Percentiles rank a stretch among this genome's conserved stretches.
Evolutionary conservation across 2,888 invertebrate genomes (phyloP).

Genomic region (Synergus japonicus): DNA sequence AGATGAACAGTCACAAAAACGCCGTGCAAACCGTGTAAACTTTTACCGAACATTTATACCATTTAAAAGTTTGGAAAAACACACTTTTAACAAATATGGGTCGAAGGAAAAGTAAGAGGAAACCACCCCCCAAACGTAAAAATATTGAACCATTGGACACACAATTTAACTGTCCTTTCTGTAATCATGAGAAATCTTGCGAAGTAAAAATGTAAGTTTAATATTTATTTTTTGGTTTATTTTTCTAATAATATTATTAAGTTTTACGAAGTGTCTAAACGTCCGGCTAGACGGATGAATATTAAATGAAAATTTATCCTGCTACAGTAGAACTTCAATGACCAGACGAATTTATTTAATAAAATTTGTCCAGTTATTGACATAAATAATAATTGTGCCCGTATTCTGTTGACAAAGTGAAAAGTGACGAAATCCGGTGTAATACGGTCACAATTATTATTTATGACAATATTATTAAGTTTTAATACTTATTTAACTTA

Average conservation of each 20-base stretch:
- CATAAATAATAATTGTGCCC: too few relatives aligned
- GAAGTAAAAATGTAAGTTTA: conserved; percentile 97
- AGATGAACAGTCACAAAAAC: too few relatives aligned
- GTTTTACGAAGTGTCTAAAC: too few relatives aligned
- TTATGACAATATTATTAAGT: conserved; percentile 28
- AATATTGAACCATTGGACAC: conserved; percentile 95
- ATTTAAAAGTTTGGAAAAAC: conserved; percentile 63
- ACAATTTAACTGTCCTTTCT: conserved; percentile 99
- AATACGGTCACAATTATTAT: too few relatives aligned
- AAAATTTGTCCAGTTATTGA: too few relatives aligned
- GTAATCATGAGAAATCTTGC: conserved; percentile 99
- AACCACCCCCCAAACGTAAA: conserved; percentile 97
- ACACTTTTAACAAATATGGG: conserved; percentile 84
- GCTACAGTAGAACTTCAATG: too few relatives aligned
- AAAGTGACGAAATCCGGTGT: too few relatives aligned
- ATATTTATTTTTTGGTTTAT: conserved; percentile 31
- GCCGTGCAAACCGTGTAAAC: too few relatives aligned
- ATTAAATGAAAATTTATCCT: too few relatives aligned
- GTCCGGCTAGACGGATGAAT: too few relatives aligned
- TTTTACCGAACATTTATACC: background rate
- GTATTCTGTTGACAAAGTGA: too few relatives aligned
- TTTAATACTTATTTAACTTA: background rate
- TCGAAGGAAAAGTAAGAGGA: conserved; percentile 96
- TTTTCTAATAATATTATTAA: conserved; percentile 24
- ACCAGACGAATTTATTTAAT: too few relatives aligned